phyloP scores from a whole-genome alignment of 1,140 invertebrate genomes.

The Apis dorsata region DNA sequence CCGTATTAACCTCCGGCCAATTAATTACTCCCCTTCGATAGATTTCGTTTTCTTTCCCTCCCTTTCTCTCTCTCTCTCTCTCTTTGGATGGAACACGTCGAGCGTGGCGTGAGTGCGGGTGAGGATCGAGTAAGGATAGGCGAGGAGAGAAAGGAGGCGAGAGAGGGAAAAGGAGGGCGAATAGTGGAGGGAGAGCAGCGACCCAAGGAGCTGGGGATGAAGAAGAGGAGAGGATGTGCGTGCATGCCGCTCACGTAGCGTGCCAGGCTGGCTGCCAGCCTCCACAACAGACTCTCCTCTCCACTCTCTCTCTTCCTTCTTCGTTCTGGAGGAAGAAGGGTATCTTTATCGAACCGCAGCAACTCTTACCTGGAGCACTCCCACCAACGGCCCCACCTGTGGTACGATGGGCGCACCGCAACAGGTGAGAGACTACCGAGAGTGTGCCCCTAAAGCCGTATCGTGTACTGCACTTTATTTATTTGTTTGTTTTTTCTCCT shows the following conservation, averaged over 20 bases:
- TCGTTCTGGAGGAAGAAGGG: slow-evolving; percentile 42
- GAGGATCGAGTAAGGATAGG: background rate
- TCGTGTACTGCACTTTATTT: slow-evolving; percentile 13
- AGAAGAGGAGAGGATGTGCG: slow-evolving; percentile 70
- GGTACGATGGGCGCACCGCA: slow-evolving; percentile 58
- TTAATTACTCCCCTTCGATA: slow-evolving; percentile 44
- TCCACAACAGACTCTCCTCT: slow-evolving; percentile 45
- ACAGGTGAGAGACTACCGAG: slow-evolving; percentile 70
- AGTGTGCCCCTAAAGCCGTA: slow-evolving; percentile 56
- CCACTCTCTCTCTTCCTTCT: slow-evolving; percentile 13
- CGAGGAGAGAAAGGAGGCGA: background rate
- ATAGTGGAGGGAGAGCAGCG: slow-evolving; percentile 33
- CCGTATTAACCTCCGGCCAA: slow-evolving; percentile 44
- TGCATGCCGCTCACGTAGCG: slow-evolving; percentile 78
- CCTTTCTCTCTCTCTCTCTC: background rate
- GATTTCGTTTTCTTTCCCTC: background rate
- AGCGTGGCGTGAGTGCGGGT: slow-evolving; percentile 20
- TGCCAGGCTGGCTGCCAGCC: slow-evolving; percentile 69
- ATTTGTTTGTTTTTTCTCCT: no score
- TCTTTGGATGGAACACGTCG: no score
- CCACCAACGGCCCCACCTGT: slow-evolving; percentile 77
- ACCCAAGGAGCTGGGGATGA: slow-evolving; percentile 23
- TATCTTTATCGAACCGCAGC: slow-evolving; percentile 76
- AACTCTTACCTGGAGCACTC: slow-evolving; percentile 72
- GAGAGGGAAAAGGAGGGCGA: slow-evolving; percentile 41